Base-by-base conservation (phyloP, 2,113 vertebrate species). In the Chaetops frenatus region DNA sequence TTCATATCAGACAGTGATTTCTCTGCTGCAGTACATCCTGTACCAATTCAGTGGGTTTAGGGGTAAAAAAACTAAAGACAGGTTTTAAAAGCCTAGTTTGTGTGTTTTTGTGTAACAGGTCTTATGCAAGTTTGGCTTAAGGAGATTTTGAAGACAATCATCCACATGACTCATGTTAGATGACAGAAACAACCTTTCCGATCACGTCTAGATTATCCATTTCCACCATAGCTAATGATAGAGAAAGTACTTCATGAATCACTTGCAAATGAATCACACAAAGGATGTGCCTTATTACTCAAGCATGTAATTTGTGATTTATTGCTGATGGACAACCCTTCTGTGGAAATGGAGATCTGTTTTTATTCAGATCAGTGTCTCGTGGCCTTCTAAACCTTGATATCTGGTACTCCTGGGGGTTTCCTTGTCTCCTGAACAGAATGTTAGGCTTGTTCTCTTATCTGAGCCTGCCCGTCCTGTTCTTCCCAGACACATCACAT, bases 201-300 rank as follows among this genome's bases (percentile, higher is more conserved):
- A 86, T 93, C 53, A 29, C 8, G 3, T 79, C 64, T 71, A 65
- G 91, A 67, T 92, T 81, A 71, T 83, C 56, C 35, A 21, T 92
- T 81, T 88, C 73, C 79, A 58, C 62, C 10, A 6, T 7, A 70
- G 35, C 58, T 89, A 78, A 65, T 96, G 74, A 79, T 72, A 74
- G 74, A 72, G 90, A 93, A 94, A 91, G 86, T 83, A 82, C 81
- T 87, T 85, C 29, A 66, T 88, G 56, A 92, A 57, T 89, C 70
- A 81, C 90, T 95, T 93, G 79, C 15, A 16, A 70, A 33, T 92
- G 80, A 88, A 35, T 93, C 95, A 86, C 48, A 23, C 56, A 56
- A 36, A 73, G 88, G 61, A 74, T 79, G 67, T 96, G 88, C 54
- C 78, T 77, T 79, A 85, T 87, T 90, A 35, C 70, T 86, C 60